Evolutionary conservation across 2,888 invertebrate species (phyloP), one percentile per base, ranked within the genome.

Genomic region (Leptinotarsa haldemani): DNA sequence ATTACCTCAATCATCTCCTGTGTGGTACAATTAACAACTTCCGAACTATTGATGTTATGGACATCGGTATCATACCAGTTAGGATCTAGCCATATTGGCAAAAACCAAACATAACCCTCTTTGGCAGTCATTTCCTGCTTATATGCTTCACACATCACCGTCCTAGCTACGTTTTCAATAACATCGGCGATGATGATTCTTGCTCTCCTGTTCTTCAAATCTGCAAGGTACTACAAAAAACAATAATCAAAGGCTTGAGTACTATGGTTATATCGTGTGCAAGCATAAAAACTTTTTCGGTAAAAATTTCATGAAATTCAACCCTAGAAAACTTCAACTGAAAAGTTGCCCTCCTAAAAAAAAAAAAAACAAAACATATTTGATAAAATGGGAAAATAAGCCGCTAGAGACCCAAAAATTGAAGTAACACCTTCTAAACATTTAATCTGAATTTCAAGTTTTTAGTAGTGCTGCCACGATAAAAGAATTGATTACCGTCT

Each of bases 71-170:
- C 88, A 83, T 90, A 91, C 92, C 93, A 93, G 77, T 90, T 87
- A 2, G 88, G 85, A 9, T 90, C 89, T 22, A 94, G 88, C 93
- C 95, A 93, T 50, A 91, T 89, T 0, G 97, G 95, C 72, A 97
- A 88, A 84, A 97, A 94, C 97, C 97, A 97, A 2, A 94, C 94
- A 86, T 94, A 95, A 53, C 94, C 95, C 79, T 93, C 87, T 65
- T 86, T 85, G 0, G 92, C 92, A 25, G 92, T 91, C 91, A 95
- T 94, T 76, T 92, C 90, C 76, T 91, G 89, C 81, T 89, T 90
- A 83, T 89, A 92, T 0, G 95, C 96, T 84, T 94, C 94, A 85
- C 97, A 97, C 91, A 97, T 92, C 16, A 96, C 93, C 71, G 92
- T 91, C 48, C 94, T 90, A 7, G 92, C 93, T 25, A 92, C 91